A percentile compares a stretch with the other conserved stretches of the same genome.
These are phyloP conservation scores for Creontiades dilutus DNA, from an alignment of 2,888 invertebrate species.

Conservation along the genomic window DNA sequence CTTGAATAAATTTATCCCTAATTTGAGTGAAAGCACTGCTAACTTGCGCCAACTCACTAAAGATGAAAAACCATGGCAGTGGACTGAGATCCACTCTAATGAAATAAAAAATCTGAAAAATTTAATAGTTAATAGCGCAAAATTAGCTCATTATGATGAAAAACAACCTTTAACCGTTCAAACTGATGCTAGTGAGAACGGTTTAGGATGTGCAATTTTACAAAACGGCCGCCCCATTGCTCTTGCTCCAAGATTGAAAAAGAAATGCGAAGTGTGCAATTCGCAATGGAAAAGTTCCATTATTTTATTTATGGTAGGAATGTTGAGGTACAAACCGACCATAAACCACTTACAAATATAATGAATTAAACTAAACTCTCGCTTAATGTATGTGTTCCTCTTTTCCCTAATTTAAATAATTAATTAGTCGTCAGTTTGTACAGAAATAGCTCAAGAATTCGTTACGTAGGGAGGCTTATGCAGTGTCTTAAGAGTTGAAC, in stretches of 20 bases:
- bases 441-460: no score
- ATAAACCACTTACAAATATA: constrained; percentile 2
- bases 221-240: neutral
- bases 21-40: neutral
- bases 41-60: neutral
- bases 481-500: no score
- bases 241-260: neutral
- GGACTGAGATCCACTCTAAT: neutral
- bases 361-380: no score
- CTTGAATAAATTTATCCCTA: neutral
- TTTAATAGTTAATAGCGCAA: neutral
- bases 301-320: neutral
- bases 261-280: neutral
- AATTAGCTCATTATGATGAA: constrained; percentile 1
- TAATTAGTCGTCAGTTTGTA: no score
- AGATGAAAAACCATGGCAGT: neutral
- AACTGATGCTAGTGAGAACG: neutral
- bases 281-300: neutral
- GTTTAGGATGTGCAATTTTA: neutral
- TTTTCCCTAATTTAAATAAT: no score
- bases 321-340: neutral
- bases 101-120: neutral
- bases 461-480: no score
- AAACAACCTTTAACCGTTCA: neutral
- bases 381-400: no score